Base-by-base conservation (phyloP, 2,888 invertebrate species). In the Tipula helvola region DNA sequence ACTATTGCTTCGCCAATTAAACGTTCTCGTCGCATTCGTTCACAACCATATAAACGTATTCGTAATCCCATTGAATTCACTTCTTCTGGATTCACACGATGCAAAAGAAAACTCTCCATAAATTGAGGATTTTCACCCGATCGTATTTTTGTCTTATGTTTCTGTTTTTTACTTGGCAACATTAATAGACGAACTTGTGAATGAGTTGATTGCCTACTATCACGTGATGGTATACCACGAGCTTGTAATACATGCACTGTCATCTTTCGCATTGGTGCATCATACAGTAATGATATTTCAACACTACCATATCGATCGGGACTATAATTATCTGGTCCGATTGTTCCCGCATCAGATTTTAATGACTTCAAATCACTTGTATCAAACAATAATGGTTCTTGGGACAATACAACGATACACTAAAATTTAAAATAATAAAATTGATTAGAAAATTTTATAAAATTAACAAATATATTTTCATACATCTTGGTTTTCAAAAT, bases 11-110 rank as follows among this genome's bases (percentile, higher is more conserved):
- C 98, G 12, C 98, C 98, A 86, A 98, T 95, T 89, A 98, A 93
- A 86, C 98, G 94, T 91, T 98, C 98, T 86, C 98, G 94, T 28
- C 98, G 94, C 96, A 98, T 97, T 89, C 98, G 93, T 90, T 98
- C 98, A 91, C 97, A 96, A 71, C 97, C 96, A 90, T 98, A 98
- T 86, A 98, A 94, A 85, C 98, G 95, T 88, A 98, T 94, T 87
- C 98, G 94, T 4, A 98, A 93, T 0, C 98, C 98, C 93, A 98
- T 96, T 18, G 97, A 96, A 91, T 96, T 96, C 3, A 98, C 97
- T 89, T 98, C 98, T 93, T 98, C 98, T 93, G 97, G 97, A 92
- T 97, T 97, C 52, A 98, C 97, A 90, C 97, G 95, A 90, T 95
- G 97, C 89, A 98, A 94, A 83, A 97, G 93, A 91, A 98, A 98